These are phyloP conservation scores for Thereva unica DNA, from an alignment of 2,888 invertebrate genomes.

Conservation along the genomic window DNA sequence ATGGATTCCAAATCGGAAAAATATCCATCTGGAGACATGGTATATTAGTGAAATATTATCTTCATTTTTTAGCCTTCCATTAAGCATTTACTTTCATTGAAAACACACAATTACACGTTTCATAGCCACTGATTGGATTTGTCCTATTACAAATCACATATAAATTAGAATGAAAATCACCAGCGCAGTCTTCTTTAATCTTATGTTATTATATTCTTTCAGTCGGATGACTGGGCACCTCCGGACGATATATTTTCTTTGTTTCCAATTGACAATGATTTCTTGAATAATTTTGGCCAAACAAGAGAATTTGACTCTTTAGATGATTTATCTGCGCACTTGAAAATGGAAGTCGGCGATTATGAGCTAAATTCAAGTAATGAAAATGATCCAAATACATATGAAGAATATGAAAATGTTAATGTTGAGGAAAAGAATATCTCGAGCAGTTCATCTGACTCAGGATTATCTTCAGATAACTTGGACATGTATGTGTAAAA, in stretches of 20 bases:
- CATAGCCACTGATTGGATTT: background rate
- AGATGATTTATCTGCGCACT: slow-evolving; percentile 53
- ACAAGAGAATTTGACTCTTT: slow-evolving; percentile 54
- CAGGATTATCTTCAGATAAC: slow-evolving; percentile 69
- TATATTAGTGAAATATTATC: too few relatives aligned
- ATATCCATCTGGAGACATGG: too few relatives aligned
- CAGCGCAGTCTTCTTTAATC: background rate
- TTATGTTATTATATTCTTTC: slow-evolving; percentile 45
- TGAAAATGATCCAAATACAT: background rate
- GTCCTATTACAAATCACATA: background rate
- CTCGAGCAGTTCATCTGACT: slow-evolving; percentile 63
- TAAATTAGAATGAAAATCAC: background rate
- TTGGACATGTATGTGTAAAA: slow-evolving; percentile 61
- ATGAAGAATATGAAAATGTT: slow-evolving; percentile 54
- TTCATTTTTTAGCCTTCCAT: too few relatives aligned
- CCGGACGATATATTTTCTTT: slow-evolving; percentile 70
- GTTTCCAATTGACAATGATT: slow-evolving; percentile 66
- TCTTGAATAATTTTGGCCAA: slow-evolving; percentile 65
- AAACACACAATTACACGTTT: too few relatives aligned
- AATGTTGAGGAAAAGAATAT: slow-evolving; percentile 30
- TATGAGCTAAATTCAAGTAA: slow-evolving; percentile 49
- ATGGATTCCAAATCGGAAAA: too few relatives aligned
- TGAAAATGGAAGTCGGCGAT: slow-evolving; percentile 47
- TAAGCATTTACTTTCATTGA: too few relatives aligned
- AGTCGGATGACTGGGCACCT: slow-evolving; percentile 60